These are phyloP conservation scores for Epizoanthus fatuus DNA, from an alignment of 92 coral and sea anemone genomes.

Conservation along the genomic window DNA sequence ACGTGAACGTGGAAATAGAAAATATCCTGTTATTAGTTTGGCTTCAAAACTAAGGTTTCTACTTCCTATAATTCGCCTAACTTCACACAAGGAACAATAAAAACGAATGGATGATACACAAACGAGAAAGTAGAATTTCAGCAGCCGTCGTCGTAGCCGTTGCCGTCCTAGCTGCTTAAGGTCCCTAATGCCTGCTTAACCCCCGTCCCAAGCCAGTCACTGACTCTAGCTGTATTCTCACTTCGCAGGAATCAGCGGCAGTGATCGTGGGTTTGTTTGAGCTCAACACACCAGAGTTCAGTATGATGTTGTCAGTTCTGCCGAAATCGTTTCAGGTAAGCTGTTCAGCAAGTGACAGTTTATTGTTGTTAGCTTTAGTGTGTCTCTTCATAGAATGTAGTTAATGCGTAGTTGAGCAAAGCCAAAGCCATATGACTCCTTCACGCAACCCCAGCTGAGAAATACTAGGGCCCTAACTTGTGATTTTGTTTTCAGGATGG, in stretches of 20 bases:
- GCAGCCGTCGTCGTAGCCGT: no score
- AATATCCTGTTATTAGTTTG: no score
- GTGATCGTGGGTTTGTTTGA: constrained; percentile 97
- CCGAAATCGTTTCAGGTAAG: constrained; percentile 99
- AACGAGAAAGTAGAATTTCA: no score
- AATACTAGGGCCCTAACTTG: neutral
- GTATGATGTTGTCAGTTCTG: constrained; percentile 94
- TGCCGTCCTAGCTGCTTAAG: no score
- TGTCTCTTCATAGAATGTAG: neutral
- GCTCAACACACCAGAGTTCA: constrained; percentile 98
- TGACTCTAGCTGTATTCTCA: neutral
- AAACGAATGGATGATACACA: no score
- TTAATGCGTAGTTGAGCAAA: neutral
- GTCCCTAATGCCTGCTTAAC: no score
- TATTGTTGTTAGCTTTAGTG: neutral
- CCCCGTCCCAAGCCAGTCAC: no score
- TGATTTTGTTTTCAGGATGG: constrained; percentile 80
- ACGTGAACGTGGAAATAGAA: no score
- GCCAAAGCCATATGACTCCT: neutral
- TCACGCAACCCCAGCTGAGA: neutral
- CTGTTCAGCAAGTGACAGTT: neutral
- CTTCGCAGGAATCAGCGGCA: constrained; percentile 92
- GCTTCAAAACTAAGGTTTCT: no score
- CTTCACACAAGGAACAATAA: no score
- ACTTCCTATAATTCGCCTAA: no score